A percentile compares a stretch with the other conserved stretches of the same genome.
Evolutionary conservation across 2,888 invertebrate genomes (phyloP).

Genomic region (Agonopterix heracliana): DNA sequence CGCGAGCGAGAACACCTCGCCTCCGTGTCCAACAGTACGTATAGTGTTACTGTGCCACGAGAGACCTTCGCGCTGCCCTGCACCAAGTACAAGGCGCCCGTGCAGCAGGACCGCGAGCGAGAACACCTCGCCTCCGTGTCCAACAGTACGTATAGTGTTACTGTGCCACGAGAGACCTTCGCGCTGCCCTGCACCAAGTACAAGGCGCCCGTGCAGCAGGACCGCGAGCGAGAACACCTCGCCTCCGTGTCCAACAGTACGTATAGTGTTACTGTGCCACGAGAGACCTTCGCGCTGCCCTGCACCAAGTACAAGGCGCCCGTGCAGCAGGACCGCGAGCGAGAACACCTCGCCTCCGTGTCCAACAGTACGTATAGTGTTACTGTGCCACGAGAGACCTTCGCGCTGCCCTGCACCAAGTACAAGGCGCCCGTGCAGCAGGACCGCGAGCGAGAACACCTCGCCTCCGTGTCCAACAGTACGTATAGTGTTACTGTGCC

Average conservation of each 20-base stretch:
- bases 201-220: slow-evolving; percentile 59
- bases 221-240: slow-evolving; percentile 37
- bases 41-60: slow-evolving; percentile 85
- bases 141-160: slow-evolving; percentile 22
- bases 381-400: too few species aligned
- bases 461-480: too few species aligned
- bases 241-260: slow-evolving; percentile 27
- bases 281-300: slow-evolving; percentile 91
- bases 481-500: too few species aligned
- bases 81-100: slow-evolving; percentile 73
- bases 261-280: slow-evolving; percentile 79
- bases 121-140: slow-evolving; percentile 23
- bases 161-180: slow-evolving; percentile 93
- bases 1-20: slow-evolving; percentile 27
- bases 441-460: too few species aligned
- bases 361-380: slow-evolving; percentile 22
- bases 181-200: slow-evolving; percentile 87
- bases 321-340: slow-evolving; percentile 52
- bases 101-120: slow-evolving; percentile 51
- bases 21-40: slow-evolving; percentile 27
- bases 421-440: too few species aligned
- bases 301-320: slow-evolving; percentile 79
- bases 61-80: slow-evolving; percentile 90
- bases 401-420: too few species aligned
- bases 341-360: slow-evolving; percentile 22